Base-by-base conservation (phyloP, 1,140 invertebrate species). In the Lutraria rhynchaena region DNA sequence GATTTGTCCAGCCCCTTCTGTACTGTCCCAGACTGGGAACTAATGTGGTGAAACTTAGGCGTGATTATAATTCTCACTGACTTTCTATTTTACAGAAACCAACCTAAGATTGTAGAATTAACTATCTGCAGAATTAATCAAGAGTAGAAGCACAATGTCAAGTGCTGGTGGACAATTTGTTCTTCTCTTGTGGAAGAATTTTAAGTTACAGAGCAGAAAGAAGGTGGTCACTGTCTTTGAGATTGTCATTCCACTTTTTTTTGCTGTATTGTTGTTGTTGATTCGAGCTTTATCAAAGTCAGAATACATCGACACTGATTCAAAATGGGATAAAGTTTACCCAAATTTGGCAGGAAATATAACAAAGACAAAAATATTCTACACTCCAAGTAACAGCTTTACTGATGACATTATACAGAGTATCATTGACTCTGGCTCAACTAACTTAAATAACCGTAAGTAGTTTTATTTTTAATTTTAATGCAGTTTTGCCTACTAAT, bases 121-220 rank as follows among this genome's bases (percentile, higher is more conserved):
- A n/a, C n/a, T n/a, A n/a, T n/a, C n/a, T n/a, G n/a, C n/a, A n/a
- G n/a, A n/a, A n/a, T n/a, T n/a, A n/a, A n/a, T n/a, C n/a, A n/a
- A n/a, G n/a, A n/a, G n/a, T n/a, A n/a, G 53, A 27, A 7, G 37
- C 58, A 51, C 33, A 11, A 81, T 81, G 78, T 61, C 78, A 17
- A 73, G 67, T 29, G 69, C 70, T 9, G 78, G 78, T 22, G 70
- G 83, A 35, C 86, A 90, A 60, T 83, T 91, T 24, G 15, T 57
- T 17, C 71, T 91, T 29, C 82, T 91, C 17, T 65, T 91, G 51
- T 91, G 90, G 90, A 91, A 91, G 80, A 91, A 91, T 82, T 87
- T 83, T 75, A 71, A 88, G 5, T 63, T 91, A 11, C 89, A 90
- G 74, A 83, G 84, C 44, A 65, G 90, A 22, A 87, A 86, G 74